A percentile compares a stretch with the other conserved stretches of the same genome.
Evolutionary conservation across 2,113 vertebrate species (phyloP).

Genomic region (Rhynchopsitta pachyrhyncha): DNA sequence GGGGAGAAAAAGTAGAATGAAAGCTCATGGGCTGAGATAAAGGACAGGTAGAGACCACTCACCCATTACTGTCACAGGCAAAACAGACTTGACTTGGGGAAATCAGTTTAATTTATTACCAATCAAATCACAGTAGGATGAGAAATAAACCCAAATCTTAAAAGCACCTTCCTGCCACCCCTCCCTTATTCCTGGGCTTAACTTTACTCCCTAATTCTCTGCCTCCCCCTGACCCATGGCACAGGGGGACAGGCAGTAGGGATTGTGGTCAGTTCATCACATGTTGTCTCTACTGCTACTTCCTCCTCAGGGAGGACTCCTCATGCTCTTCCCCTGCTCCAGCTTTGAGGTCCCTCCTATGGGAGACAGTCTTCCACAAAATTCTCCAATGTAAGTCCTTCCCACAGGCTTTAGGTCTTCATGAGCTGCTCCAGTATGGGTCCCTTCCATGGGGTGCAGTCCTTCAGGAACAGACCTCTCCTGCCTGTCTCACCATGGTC

Average conservation of each 20-base stretch:
- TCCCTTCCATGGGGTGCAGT: not conserved
- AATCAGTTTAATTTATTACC: not conserved
- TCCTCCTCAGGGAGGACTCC: not conserved
- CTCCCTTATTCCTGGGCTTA: rapidly evolving
- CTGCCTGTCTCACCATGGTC: not conserved
- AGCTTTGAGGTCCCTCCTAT: not conserved
- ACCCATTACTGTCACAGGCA: not conserved
- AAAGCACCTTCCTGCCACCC: not conserved
- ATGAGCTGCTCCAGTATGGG: rapidly evolving
- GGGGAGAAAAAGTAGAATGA: not conserved
- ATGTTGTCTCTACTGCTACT: not conserved
- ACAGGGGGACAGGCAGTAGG: not conserved
- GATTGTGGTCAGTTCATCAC: no score
- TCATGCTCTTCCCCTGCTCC: not conserved
- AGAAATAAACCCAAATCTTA: not conserved
- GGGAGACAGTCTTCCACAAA: no score
- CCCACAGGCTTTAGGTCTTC: not conserved
- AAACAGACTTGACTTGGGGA: not conserved
- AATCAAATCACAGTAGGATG: not conserved
- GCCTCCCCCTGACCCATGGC: not conserved
- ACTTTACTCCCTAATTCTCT: not conserved
- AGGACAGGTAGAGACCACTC: not conserved
- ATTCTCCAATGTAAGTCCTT: not conserved
- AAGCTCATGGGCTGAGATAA: not conserved
- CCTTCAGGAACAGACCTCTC: not conserved